A percentile compares a stretch with the other conserved stretches of the same genome.
These are phyloP conservation scores for Melanotaenia trifasciata DNA, from an alignment of 2,797 vertebrate genomes.

Conservation along the genomic window DNA sequence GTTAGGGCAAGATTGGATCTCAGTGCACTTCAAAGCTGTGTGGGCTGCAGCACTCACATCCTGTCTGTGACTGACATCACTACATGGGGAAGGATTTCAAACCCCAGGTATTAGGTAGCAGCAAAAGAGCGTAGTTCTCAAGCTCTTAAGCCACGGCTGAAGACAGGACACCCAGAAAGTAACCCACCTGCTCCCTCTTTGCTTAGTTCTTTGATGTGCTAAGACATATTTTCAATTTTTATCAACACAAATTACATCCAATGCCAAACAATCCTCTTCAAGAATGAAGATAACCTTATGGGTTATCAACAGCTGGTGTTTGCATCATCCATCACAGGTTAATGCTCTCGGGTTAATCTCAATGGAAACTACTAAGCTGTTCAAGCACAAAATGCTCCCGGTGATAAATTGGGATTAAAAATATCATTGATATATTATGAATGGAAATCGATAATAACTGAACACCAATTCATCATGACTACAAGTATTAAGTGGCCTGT, in stretches of 20 bases:
- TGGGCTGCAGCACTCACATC: constrained; percentile 77
- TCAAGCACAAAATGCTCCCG: constrained; percentile 28
- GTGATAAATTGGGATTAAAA: constrained; percentile 35
- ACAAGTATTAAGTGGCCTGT: constrained; percentile 76
- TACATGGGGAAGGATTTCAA: constrained; percentile 61
- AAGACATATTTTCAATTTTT: constrained; percentile 38
- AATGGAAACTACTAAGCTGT: constrained; percentile 28
- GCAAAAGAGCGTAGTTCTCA: constrained; percentile 26
- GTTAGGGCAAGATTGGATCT: constrained; percentile 75
- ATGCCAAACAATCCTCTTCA: constrained; percentile 31
- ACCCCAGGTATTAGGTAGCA: constrained; percentile 51
- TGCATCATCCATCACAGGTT: constrained; percentile 59
- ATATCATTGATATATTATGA: constrained; percentile 68
- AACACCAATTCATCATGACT: constrained; percentile 71
- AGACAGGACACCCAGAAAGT: constrained; percentile 53
- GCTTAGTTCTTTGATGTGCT: constrained; percentile 29
- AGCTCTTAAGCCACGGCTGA: constrained; percentile 53
- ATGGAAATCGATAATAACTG: constrained; percentile 72
- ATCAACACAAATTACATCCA: constrained; percentile 53
- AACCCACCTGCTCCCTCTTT: constrained; percentile 59
- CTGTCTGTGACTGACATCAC: constrained; percentile 78
- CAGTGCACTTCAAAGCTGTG: constrained; percentile 77
- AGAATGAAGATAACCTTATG: constrained; percentile 41
- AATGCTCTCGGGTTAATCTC: constrained; percentile 35
- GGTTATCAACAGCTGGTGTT: constrained; percentile 53